Conservation (phyloP, 2,888 invertebrate species). For the Perizoma affinitatum region DNA sequence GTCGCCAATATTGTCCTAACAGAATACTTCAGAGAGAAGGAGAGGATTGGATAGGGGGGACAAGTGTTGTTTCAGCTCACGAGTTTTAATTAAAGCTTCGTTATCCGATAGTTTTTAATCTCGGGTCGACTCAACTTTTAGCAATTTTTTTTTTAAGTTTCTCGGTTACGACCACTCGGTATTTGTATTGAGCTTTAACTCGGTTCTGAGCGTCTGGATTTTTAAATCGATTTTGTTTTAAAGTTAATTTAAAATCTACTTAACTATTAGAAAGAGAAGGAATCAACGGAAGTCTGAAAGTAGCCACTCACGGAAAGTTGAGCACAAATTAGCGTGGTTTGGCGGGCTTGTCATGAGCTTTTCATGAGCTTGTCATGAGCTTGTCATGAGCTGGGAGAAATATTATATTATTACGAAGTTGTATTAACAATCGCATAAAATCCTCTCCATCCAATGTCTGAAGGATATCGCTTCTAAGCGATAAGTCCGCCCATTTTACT, state of each 20-base stretch:
- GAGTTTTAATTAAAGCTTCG: constrained; percentile 60
- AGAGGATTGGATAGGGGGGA: not conserved
- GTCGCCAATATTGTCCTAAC: not conserved
- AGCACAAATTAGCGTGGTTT: too few relatives aligned
- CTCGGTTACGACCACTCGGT: constrained; percentile 15
- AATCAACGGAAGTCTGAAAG: too few relatives aligned
- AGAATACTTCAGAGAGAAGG: not conserved
- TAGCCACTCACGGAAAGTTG: too few relatives aligned
- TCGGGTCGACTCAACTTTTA: constrained; percentile 27
- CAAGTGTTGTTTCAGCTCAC: constrained; percentile 36
- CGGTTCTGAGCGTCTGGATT: constrained; percentile 8
- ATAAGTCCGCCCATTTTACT: too few relatives aligned
- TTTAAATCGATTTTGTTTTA: constrained; percentile 21
- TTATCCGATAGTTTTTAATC: constrained; percentile 62
- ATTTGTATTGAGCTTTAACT: constrained; percentile 22
- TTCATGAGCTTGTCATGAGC: too few relatives aligned
- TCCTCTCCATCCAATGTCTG: too few relatives aligned
- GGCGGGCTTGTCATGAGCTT: too few relatives aligned
- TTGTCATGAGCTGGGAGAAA: too few relatives aligned
- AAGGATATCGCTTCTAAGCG: too few relatives aligned
- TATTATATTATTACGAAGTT: too few relatives aligned
- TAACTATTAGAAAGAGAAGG: not conserved
- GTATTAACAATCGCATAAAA: too few relatives aligned
- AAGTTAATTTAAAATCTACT: not conserved
- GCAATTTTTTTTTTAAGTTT: constrained; percentile 33